Percentiles rank a stretch among this genome's conserved stretches.
Conservation (phyloP, 2,797 vertebrate genomes). For the Syngnathus rostellatus region DNA sequence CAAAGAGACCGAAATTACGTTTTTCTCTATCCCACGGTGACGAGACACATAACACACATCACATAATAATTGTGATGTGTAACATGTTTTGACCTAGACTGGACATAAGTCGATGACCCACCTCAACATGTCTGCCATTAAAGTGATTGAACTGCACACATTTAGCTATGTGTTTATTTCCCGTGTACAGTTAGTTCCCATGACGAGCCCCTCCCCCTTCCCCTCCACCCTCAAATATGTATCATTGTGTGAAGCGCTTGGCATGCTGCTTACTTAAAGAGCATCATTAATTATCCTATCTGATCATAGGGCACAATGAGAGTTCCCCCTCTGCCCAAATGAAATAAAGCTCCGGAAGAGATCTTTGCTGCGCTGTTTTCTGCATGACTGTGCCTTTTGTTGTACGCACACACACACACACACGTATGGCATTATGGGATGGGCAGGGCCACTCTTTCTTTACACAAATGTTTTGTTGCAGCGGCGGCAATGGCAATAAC, state of each 20-base stretch:
- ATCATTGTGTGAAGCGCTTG: background rate
- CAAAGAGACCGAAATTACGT: too few relatives aligned
- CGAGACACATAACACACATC: too few relatives aligned
- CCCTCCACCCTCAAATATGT: background rate
- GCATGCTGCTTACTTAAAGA: constrained; percentile 52
- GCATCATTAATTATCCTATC: constrained; percentile 66
- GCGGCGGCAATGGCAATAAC: constrained; percentile 42
- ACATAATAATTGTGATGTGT: too few relatives aligned
- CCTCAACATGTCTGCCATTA: too few relatives aligned
- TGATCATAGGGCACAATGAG: constrained; percentile 47
- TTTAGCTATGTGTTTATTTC: background rate
- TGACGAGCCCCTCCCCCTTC: background rate
- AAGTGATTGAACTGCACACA: too few relatives aligned
- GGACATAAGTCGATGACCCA: too few relatives aligned
- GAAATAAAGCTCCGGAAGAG: constrained; percentile 46
- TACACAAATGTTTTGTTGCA: constrained; percentile 50
- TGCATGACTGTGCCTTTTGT: constrained; percentile 67
- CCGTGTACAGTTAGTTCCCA: background rate
- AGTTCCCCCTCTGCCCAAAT: constrained; percentile 19
- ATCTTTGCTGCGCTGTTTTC: constrained; percentile 57
- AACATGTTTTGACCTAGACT: too few relatives aligned
- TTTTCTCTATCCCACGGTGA: too few relatives aligned
- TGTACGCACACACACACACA: constrained; percentile 13
- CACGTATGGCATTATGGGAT: constrained; percentile 46
- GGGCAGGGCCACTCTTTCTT: constrained; percentile 34